Evolutionary conservation across 2,113 vertebrate genomes (phyloP), one percentile per base, ranked within the genome.

Genomic region (Vireo altiloquus): DNA sequence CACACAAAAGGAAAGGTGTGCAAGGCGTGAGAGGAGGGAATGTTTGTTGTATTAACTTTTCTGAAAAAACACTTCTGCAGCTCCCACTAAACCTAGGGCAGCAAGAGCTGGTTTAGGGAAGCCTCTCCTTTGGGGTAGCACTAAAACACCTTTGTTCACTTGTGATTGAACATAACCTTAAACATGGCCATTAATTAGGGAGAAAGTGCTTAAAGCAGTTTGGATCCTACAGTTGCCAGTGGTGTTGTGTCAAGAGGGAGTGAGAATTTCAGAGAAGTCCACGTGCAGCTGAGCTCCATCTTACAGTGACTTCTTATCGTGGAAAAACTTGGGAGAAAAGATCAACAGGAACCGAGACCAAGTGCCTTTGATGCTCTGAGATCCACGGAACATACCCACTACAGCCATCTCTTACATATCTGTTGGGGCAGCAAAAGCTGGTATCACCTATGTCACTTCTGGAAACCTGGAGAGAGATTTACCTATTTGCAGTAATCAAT

Each of bases 371-470:
- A 42, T 42, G 40, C 40, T 42, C 40, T 42, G 40, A 42, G 40
- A 42, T 11, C 40, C 40, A 13, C 40, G 40, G 40, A 42, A 42
- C 40, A 44, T 16, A 14, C 59, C 28, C 42, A 16, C 23, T 8
- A 16, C 40, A 52, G 44, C 21, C 64, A 59, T 13, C 46, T 82
- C 20, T 68, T 7, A 10, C 1, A 6, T 0, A 0, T 3, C 24
- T 42, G 6, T 0, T 25, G 46, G 15, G 49, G 33, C 75, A 53
- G 23, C 17, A 63, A 57, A 35, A 8, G 3, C 1, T 13, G n/a
- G 7, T 21, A 4, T 30, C 59, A 53, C 44, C 12, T 15, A 1
- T 2, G 22, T 10, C 40, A 30, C 39, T 54, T 47, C 24, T 16
- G 57, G 21, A 88, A 52, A 56, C 27, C 1, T 24, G 27, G 11